These are phyloP conservation scores for Porphyrio hochstetteri DNA, from an alignment of 2,113 vertebrate species.

Conservation along the genomic window DNA sequence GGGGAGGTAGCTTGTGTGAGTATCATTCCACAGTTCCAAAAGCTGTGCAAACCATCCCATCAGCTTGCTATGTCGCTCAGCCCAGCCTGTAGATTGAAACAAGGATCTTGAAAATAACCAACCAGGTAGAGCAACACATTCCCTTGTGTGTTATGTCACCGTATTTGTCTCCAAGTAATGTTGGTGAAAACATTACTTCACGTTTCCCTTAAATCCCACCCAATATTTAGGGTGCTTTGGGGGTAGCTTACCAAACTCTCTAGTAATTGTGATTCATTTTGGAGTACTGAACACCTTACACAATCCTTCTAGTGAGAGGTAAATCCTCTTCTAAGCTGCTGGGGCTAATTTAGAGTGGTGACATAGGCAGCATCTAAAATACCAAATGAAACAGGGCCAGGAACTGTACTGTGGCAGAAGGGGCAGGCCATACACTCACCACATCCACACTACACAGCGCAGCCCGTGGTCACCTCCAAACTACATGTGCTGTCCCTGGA, in stretches of 20 bases:
- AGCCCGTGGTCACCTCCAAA: accelerated
- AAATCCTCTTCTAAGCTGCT: background rate
- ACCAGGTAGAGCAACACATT: background rate
- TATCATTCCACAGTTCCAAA: background rate
- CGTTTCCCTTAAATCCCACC: background rate
- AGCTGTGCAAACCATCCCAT: background rate
- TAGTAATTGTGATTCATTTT: background rate
- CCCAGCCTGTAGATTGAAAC: background rate
- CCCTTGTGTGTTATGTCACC: background rate
- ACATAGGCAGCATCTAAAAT: background rate
- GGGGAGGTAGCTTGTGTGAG: background rate
- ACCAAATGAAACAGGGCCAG: background rate
- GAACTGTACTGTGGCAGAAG: background rate
- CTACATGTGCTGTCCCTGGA: background rate
- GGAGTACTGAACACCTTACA: background rate
- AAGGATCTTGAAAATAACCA: background rate
- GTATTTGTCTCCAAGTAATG: background rate
- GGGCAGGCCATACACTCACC: background rate
- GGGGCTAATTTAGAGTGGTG: background rate
- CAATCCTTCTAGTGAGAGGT: background rate
- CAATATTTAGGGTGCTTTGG: background rate
- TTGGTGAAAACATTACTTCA: background rate
- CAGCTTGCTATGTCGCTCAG: background rate
- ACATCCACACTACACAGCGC: background rate
- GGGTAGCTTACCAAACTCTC: background rate